Base-by-base conservation (phyloP, 2,797 vertebrate genomes). In the Acomys russatus region DNA sequence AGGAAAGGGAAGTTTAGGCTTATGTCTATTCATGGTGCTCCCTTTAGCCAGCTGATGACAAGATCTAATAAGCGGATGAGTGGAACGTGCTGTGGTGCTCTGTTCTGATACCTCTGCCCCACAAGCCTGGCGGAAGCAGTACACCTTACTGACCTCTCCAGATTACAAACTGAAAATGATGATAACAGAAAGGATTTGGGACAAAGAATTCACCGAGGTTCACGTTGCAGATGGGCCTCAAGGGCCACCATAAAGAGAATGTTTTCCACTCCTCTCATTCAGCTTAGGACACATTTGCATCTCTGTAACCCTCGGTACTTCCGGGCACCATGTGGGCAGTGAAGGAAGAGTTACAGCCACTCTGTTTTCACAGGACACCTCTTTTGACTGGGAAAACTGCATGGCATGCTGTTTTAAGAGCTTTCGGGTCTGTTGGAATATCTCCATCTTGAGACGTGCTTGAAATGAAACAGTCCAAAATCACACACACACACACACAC, bases 121-220 rank as follows among this genome's bases (percentile, higher is more conserved):
- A 97, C 94, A 95, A 96, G 74, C 61, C 92, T 96, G 92, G 95
- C 92, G 92, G 97, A 96, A 95, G 91, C 85, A 94, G 89, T 95
- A 94, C 82, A 88, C 92, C 96, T 93, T 98, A 98, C 98, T 97
- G 97, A 98, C 94, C 83, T 88, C 35, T 91, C 49, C 14, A 12
- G 4, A 63, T 59, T 97, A 97, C 96, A 87, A 98, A 96, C 86
- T 77, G 95, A 97, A 95, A 97, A 9, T 95, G 56, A 88, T 74
- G 93, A 95, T 97, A 98, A 96, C 96, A 96, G 94, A 98, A 96
- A 96, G 97, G 84, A 97, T 97, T 79, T 98, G 96, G 94, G 93
- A 95, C 94, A 97, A 95, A 96, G 96, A 97, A 95, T 94, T 97
- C 61, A 30, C 64, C 11, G 23, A 79, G 63, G 63, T 88, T 98